Percentiles rank a stretch among this genome's conserved stretches.
phyloP scores from a whole-genome alignment of 2,797 vertebrate species.

The Chelon auratus region DNA sequence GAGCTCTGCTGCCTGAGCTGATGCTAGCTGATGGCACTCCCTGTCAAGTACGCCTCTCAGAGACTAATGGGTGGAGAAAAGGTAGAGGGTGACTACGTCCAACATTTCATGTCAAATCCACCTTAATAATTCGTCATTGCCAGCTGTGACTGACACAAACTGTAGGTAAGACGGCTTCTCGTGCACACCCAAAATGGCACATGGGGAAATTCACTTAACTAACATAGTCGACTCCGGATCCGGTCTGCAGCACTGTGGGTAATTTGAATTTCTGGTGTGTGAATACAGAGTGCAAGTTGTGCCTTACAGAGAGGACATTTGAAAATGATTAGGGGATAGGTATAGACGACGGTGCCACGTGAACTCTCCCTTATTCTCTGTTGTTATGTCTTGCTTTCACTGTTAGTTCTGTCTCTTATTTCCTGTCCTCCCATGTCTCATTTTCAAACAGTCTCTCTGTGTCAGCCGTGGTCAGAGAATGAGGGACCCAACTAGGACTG shows the following conservation, averaged over 20 bases:
- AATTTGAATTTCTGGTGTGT: constrained; percentile 69
- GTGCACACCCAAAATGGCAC: constrained; percentile 80
- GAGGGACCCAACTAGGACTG: constrained; percentile 50
- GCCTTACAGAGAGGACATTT: constrained; percentile 63
- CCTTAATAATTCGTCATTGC: constrained; percentile 80
- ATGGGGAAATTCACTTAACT: constrained; percentile 84
- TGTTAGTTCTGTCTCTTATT: constrained; percentile 52
- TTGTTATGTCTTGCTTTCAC: constrained; percentile 59
- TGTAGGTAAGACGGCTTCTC: constrained; percentile 69
- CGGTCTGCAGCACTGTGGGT: constrained; percentile 52
- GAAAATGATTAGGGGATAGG: constrained; percentile 71
- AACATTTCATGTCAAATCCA: constrained; percentile 83
- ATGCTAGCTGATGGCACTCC: constrained; percentile 81
- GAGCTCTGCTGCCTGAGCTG: constrained; percentile 74
- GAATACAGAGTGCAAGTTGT: constrained; percentile 66
- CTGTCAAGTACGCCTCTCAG: constrained; percentile 77
- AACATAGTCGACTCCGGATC: constrained; percentile 65
- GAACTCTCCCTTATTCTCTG: constrained; percentile 53
- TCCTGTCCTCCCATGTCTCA: constrained; percentile 33
- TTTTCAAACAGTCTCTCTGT: constrained; percentile 26
- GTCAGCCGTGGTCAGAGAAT: constrained; percentile 22
- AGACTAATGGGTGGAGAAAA: constrained; percentile 83
- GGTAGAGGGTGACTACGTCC: constrained; percentile 80
- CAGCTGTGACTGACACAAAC: constrained; percentile 81
- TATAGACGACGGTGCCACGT: constrained; percentile 42